Conservation (phyloP, 2,113 vertebrate genomes). For the Oncorhynchus gorbuscha region DNA sequence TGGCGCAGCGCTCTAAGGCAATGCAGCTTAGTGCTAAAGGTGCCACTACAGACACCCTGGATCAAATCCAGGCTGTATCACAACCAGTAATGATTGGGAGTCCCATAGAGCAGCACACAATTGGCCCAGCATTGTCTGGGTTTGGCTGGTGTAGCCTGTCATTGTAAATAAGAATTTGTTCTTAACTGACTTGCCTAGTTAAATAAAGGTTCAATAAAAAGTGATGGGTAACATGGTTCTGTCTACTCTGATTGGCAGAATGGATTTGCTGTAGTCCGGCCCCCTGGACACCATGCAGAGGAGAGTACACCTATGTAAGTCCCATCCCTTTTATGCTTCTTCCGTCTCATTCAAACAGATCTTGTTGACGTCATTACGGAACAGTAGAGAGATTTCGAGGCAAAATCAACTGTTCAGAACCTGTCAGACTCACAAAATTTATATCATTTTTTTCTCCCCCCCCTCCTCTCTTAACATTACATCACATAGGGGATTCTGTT, state of each 20-base stretch:
- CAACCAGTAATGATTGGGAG: too few species aligned
- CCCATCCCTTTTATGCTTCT: not conserved
- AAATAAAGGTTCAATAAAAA: too few species aligned
- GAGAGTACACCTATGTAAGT: slow-evolving; percentile 98
- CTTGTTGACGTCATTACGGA: not conserved
- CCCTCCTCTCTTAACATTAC: not conserved
- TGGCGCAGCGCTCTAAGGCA: too few species aligned
- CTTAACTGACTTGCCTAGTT: too few species aligned
- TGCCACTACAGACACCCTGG: too few species aligned
- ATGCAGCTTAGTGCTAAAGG: too few species aligned
- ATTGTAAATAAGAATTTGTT: too few species aligned
- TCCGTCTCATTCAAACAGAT: not conserved
- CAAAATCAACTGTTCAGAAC: not conserved
- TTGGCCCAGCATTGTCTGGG: too few species aligned
- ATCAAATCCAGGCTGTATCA: too few species aligned
- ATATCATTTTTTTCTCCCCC: not conserved
- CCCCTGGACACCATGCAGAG: slow-evolving; percentile 95
- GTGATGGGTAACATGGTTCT: slow-evolving; percentile 16
- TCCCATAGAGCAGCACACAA: too few species aligned
- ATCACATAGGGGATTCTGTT: slow-evolving; percentile 94
- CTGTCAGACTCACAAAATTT: not conserved
- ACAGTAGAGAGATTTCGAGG: not conserved
- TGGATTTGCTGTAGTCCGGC: slow-evolving; percentile 94
- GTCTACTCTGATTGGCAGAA: slow-evolving; percentile 74
- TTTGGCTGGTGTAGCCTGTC: too few species aligned